These are phyloP conservation scores for Perodicticus potto DNA, from an alignment of 2,797 vertebrate genomes.

Conservation along the genomic window DNA sequence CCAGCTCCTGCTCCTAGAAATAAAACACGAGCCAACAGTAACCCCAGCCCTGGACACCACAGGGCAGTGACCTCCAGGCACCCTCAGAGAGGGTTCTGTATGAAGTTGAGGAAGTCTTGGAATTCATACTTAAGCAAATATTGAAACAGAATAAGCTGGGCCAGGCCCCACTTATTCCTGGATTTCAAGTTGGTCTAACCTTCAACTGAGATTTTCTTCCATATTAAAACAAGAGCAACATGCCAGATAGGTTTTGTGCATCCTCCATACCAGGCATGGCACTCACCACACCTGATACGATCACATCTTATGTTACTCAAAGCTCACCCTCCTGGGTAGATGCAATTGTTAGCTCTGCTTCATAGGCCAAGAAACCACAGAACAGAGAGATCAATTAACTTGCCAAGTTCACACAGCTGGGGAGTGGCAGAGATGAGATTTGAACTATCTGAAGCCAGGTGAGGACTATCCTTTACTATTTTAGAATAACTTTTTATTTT, in stretches of 20 bases:
- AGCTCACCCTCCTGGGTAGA: background rate
- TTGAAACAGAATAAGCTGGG: background rate
- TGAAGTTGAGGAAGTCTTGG: background rate
- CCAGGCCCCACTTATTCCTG: background rate
- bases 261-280: background rate
- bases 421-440: background rate
- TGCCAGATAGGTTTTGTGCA: background rate
- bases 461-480: background rate
- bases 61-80: background rate
- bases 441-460: background rate
- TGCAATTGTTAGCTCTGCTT: background rate
- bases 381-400: slow-evolving; percentile 10
- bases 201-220: slow-evolving; percentile 16
- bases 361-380: background rate
- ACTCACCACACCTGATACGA: background rate
- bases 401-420: background rate
- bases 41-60: background rate
- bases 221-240: background rate
- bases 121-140: background rate
- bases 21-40: background rate
- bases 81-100: background rate
- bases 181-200: background rate
- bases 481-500: slow-evolving; percentile 25
- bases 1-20: background rate
- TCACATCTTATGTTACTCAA: slow-evolving; percentile 32